Evolutionary conservation across 2,888 invertebrate species (phyloP).

Genomic region (Xanthia icteritia): DNA sequence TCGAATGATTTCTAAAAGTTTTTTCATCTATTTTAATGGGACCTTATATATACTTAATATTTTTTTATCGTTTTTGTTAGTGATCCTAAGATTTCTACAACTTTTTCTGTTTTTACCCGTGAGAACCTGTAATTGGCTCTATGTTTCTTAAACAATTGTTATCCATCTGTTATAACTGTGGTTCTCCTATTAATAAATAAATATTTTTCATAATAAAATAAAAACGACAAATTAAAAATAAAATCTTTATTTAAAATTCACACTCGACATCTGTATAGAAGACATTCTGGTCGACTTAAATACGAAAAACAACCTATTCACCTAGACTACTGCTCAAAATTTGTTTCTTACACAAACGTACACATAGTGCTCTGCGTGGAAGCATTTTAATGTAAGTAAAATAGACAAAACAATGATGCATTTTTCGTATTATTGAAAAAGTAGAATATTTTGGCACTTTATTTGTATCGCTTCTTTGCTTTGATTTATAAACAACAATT

Average conservation of each 20-base stretch:
- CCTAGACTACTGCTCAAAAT: conserved; percentile 80
- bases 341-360: conserved; percentile 62
- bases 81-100: too few species aligned
- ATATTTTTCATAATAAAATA: conserved; percentile 46
- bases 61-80: too few species aligned
- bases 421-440: background rate
- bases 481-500: background rate
- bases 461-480: background rate
- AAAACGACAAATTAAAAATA: conserved; percentile 79
- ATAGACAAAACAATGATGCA: background rate
- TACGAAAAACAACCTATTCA: conserved; percentile 79
- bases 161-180: too few species aligned
- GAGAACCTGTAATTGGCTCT: too few species aligned
- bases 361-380: conserved; percentile 53
- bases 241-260: conserved; percentile 88
- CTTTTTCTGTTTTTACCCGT: too few species aligned
- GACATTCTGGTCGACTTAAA: conserved; percentile 82
- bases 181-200: too few species aligned
- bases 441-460: background rate
- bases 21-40: too few species aligned
- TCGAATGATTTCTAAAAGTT: too few species aligned
- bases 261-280: conserved; percentile 84
- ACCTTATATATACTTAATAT: too few species aligned
- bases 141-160: too few species aligned
- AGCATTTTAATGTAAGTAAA: conserved; percentile 2